Evolutionary conservation across 2,113 vertebrate species (phyloP), one percentile per base, ranked within the genome.

Genomic region (Bungarus multicinctus): DNA sequence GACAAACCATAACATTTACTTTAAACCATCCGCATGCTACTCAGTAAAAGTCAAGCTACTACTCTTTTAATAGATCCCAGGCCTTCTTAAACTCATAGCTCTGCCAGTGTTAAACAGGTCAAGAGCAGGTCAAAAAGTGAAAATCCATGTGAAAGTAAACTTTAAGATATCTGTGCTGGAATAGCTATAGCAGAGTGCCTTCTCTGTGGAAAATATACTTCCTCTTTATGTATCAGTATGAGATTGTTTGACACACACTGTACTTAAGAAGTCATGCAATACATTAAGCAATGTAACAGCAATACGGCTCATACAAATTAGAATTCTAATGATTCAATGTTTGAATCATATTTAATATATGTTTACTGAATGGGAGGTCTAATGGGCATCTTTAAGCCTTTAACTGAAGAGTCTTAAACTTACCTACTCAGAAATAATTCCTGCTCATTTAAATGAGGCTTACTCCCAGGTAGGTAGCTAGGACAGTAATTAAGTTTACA

Each of bases 1-100:
- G 98, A 98, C 98, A 99, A 99, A 99, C 98, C 99, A 99, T 98
- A 99, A 99, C 98, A 99, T 99, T 99, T 99, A 98, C 98, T 99
- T 98, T 99, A 98, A 98, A 98, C 96, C 98, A 97, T 98, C 98
- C 97, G 98, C 85, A 90, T 97, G 98, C 98, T 98, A 98, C 98
- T 98, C 98, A 97, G 98, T 98, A 98, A 97, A 97, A 98, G 97
- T 97, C 96, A 98, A 97, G 98, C 98, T 98, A 98, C 98, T 98
- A 98, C 95, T 97, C 97, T 98, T 98, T 97, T 99, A 99, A 99
- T 99, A 98, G 97, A 98, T 99, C 98, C 98, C 99, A 99, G 98
- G 98, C 98, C 97, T 96, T 97, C 96, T 97, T 97, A 97, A 97
- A 98, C 97, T 97, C 97, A 97, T 97, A 97, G 98, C 98, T 98